These are phyloP conservation scores for Noctuana brunneofusca DNA, from an alignment of 2,888 invertebrate species.

Conservation along the genomic window DNA sequence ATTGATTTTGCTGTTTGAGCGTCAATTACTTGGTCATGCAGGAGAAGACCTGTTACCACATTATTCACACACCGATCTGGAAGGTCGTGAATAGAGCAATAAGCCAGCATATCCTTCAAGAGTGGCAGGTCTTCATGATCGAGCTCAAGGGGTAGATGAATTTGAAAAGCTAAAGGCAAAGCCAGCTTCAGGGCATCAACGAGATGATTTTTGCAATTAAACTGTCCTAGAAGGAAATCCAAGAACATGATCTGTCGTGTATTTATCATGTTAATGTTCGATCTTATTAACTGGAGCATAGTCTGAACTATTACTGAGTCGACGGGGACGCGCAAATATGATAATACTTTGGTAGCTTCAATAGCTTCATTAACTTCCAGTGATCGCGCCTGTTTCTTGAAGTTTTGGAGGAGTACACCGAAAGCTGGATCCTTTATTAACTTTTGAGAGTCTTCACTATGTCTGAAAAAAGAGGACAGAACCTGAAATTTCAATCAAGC, in stretches of 20 bases:
- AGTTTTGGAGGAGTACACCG: conserved; percentile 80
- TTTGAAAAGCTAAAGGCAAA: conserved; percentile 86
- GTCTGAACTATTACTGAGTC: conserved; percentile 84
- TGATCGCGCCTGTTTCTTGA: conserved; percentile 79
- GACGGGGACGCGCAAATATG: conserved; percentile 81
- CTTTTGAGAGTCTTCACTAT: conserved; percentile 55
- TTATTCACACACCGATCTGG: conserved; percentile 78
- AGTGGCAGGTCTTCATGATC: conserved; percentile 77
- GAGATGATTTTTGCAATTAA: conserved; percentile 78
- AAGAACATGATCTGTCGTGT: conserved; percentile 81
- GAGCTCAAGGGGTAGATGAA: conserved; percentile 82
- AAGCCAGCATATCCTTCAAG: conserved; percentile 81
- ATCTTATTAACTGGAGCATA: conserved; percentile 84
- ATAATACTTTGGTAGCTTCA: conserved; percentile 83
- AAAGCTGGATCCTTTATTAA: conserved; percentile 82
- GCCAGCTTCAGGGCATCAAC: conserved; percentile 85
- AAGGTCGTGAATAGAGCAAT: conserved; percentile 72
- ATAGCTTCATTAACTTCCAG: conserved; percentile 81
- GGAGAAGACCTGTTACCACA: conserved; percentile 76
- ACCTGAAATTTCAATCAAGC: background rate
- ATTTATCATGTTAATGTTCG: conserved; percentile 83
- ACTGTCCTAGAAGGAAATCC: conserved; percentile 81
- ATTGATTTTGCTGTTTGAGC: conserved; percentile 78
- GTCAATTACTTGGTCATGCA: conserved; percentile 68
- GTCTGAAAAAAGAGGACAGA: conserved; percentile 11